Percentiles rank a stretch among this genome's conserved stretches.
phyloP scores from a whole-genome alignment of 2,888 invertebrate genomes.

The Drosophila atripex region DNA sequence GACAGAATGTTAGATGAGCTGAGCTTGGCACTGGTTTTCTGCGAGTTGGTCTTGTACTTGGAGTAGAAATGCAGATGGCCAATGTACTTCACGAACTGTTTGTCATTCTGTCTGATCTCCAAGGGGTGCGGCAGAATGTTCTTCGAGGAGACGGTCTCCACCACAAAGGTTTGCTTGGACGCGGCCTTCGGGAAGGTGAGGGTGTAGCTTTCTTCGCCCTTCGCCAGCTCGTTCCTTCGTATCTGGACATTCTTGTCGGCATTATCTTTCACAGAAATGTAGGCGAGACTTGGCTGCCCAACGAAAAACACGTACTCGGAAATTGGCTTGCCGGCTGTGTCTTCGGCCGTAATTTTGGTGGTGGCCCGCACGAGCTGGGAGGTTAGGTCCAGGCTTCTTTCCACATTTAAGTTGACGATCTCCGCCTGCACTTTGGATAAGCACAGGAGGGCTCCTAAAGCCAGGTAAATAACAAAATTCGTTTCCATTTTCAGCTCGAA shows the following conservation, averaged over 20 bases:
- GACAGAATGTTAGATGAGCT: constrained; percentile 92
- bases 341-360: constrained; percentile 92
- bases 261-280: constrained; percentile 88
- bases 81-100: constrained; percentile 94
- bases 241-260: constrained; percentile 86
- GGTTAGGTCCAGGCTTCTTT: constrained; percentile 93
- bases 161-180: constrained; percentile 77
- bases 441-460: constrained; percentile 16
- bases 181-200: constrained; percentile 84
- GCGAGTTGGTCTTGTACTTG: constrained; percentile 91
- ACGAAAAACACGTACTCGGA: constrained; percentile 89
- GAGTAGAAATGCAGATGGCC: constrained; percentile 93
- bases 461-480: constrained; percentile 25
- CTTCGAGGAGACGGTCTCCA: constrained; percentile 91
- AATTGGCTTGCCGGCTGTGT: constrained; percentile 89
- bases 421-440: constrained; percentile 83
- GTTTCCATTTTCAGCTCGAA: constrained; percentile 27
- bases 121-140: constrained; percentile 93
- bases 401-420: constrained; percentile 90
- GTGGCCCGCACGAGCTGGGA: constrained; percentile 94
- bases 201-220: constrained; percentile 86
- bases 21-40: constrained; percentile 91
- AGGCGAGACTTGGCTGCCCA: constrained; percentile 88
- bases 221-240: constrained; percentile 83
- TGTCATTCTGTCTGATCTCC: constrained; percentile 95